Evolutionary conservation across 2,888 invertebrate genomes (phyloP), one percentile per base, ranked within the genome.

Genomic region (Oxystoma pomonae): DNA sequence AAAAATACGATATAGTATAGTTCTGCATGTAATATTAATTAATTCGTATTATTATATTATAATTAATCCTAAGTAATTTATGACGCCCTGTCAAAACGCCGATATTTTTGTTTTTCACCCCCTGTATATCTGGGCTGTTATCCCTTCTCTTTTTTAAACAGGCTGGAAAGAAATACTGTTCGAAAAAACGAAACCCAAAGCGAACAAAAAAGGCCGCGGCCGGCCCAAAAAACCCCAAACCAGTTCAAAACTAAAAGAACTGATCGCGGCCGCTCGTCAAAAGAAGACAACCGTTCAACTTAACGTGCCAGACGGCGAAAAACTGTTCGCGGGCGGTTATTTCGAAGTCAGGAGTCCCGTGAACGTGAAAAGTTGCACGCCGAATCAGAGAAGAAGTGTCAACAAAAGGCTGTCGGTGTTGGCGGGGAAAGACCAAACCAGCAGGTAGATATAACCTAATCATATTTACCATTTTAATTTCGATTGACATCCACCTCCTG

Each of bases 81-180:
- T n/a, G n/a, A n/a, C n/a, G n/a, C n/a, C n/a, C n/a, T n/a, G n/a
- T n/a, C n/a, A n/a, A n/a, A n/a, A n/a, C n/a, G n/a, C n/a, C n/a
- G n/a, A n/a, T n/a, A n/a, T n/a, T n/a, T n/a, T n/a, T n/a, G n/a
- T n/a, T n/a, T n/a, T n/a, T n/a, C n/a, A n/a, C n/a, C n/a, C n/a
- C n/a, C n/a, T n/a, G n/a, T n/a, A n/a, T n/a, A n/a, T n/a, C n/a
- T n/a, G n/a, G n/a, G n/a, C n/a, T n/a, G n/a, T n/a, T n/a, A n/a
- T n/a, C n/a, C n/a, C n/a, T n/a, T n/a, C n/a, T n/a, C n/a, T n/a
- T n/a, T n/a, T n/a, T n/a, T n/a, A n/a, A n/a, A n/a, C n/a, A 35
- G 35, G 35, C 65, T 86, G 88, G 88, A 73, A 77, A 17, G 86
- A 86, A 65, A 80, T 84, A 1, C 65, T 78, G 56, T 75, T 77